Base-by-base conservation (phyloP, 2,113 vertebrate genomes). In the Phalacrocorax aristotelis region DNA sequence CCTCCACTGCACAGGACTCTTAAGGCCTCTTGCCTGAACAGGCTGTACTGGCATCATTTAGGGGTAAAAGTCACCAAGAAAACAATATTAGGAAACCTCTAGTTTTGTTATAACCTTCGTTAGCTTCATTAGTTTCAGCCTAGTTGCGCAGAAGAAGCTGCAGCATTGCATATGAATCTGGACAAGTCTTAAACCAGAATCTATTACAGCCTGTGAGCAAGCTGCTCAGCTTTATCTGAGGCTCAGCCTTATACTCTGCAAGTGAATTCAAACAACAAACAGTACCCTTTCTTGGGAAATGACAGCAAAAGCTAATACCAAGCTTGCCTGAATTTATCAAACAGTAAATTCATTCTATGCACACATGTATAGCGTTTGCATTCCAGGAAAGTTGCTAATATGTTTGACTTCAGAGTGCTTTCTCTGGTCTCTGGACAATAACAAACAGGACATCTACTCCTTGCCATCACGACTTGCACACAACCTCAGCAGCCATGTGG, bases 391-490 rank as follows among this genome's bases (percentile, higher is more conserved):
- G 44, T 0, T 65, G 38, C 36, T 74, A 22, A 48, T 14, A 48
- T 7, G 11, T 52, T 81, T 71, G 70, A 48, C 25, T 60, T 76
- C 30, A 58, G 38, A 71, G 34, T 29, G 48, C 58, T 48, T 78
- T 34, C 70, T 40, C 38, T 29, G 30, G 8, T 54, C 64, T 66
- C 71, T 44, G 83, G 23, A 36, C 38, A 38, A 2, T 11, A 69
- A 57, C 4, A 46, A 64, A 19, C 18, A 69, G 29, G 65, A 78
- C 72, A 75, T 13, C 49, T 30, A 8, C 27, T 65, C 62, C n/a
- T 75, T 23, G 38, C 6, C 0, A 0, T 2, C 36, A 44, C 6
- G 44, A 54, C 51, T 14, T 6, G 1, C 51, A 11, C 15, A 6
- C n/a, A 58, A 51, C 49, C 55, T 23, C 5, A 27, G 83, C 14